Percentiles rank a stretch among this genome's conserved stretches.
Evolutionary conservation across 2,888 invertebrate species (phyloP).

Genomic region (Mythimna vitellina): DNA sequence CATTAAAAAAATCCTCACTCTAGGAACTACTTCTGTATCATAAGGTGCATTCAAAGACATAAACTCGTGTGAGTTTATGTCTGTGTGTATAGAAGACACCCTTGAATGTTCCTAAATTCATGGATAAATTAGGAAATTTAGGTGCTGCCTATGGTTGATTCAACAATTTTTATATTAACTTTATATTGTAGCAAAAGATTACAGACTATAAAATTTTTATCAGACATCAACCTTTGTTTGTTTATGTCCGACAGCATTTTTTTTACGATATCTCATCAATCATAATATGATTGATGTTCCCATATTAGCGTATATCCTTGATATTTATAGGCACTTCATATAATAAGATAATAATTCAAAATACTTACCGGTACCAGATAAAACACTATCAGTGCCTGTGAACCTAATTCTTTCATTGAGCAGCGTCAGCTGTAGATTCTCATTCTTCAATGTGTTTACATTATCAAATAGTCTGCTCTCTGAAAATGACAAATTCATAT

Average conservation of each 20-base stretch:
- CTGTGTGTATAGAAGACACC: too few relatives aligned
- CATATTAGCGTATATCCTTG: neutral
- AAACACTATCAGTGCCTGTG: constrained; percentile 87
- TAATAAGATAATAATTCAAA: neutral
- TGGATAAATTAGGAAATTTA: neutral
- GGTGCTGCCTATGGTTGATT: neutral
- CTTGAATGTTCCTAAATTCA: too few relatives aligned
- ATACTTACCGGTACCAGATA: constrained; percentile 76
- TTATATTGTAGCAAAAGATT: neutral
- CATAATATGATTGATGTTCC: constrained; percentile 33
- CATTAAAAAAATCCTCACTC: too few relatives aligned
- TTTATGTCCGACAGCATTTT: neutral
- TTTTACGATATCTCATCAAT: constrained; percentile 9
- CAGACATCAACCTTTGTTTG: neutral
- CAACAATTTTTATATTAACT: neutral
- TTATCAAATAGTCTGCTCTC: constrained; percentile 97
- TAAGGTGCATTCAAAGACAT: too few relatives aligned
- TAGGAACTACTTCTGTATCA: too few relatives aligned
- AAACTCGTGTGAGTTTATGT: too few relatives aligned
- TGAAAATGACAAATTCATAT: constrained; percentile 82
- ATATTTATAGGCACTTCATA: constrained; percentile 17
- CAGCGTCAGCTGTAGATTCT: constrained; percentile 96
- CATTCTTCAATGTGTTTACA: constrained; percentile 94
- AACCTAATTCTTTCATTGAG: constrained; percentile 95
- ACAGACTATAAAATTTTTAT: neutral